Base-by-base conservation (phyloP, 53 echinoderm and acorn worm species). In the Glandiceps talaboti region DNA sequence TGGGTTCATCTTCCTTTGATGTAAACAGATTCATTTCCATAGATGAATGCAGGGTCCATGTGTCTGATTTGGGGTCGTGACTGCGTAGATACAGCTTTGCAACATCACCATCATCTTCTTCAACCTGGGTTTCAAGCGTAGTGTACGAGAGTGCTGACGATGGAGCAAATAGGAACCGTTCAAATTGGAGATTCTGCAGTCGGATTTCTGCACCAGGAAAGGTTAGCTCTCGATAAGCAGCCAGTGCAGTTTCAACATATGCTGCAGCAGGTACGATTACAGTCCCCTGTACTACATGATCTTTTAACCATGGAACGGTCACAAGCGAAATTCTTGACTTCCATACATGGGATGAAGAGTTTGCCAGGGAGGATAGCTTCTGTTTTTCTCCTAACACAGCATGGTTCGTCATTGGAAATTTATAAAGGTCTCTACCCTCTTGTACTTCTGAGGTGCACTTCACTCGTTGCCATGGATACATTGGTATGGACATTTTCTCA, bases 391-490 rank as follows among this genome's bases (percentile, higher is more conserved):
- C 87, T 28, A 87, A 80, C 6, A 87, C 33, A 14, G 76, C 27
- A 76, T 87, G 87, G 6, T 77, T 33, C 29, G 75, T 31, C 30
- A 30, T 32, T 0, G 87, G 87, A 77, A 83, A 87, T 27, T 79
- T 80, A 32, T 75, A 80, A 0, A 76, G 29, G 20, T 76, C 27
- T 27, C 45, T 26, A 26, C 73, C 80, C 1, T 26, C 6, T 14
- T 75, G 14, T 0, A 85, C 27, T 1, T 82, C 29, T 30, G 77
- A 80, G 27, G 81, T 64, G 45, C 87, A 92, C 27, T 14, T 27
- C 30, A 84, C 77, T 27, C 89, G 81, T 75, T 92, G 92, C 92
- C 92, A 92, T 28, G 92, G 89, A 82, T 92, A 89, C 73, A 76
- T 33, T 73, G 92, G 92, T 28, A 87, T 30, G n/a, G 79, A 32